phyloP scores from a whole-genome alignment of 2,113 vertebrate species.

The Hyperoodon ampullatus region DNA sequence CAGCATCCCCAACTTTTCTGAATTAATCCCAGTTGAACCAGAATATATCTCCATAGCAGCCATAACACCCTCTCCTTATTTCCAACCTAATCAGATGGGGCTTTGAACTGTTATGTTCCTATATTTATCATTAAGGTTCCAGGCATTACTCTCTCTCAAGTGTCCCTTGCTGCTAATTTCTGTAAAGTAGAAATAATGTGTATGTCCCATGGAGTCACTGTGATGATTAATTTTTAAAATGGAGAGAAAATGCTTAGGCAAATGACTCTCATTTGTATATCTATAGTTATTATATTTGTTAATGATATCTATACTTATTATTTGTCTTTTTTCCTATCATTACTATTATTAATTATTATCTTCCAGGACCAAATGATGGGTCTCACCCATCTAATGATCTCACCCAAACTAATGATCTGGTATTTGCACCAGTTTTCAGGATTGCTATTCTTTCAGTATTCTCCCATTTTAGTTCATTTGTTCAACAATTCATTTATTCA shows the following conservation, averaged over 20 bases:
- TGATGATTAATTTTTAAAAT: slow-evolving; percentile 32
- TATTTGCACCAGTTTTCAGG: neutral
- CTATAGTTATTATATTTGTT: neutral
- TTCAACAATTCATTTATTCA: neutral
- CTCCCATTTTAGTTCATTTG: neutral
- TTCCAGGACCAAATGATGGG: neutral
- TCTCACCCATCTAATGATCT: too few species aligned
- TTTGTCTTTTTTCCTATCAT: neutral
- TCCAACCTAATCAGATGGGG: neutral
- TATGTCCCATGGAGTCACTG: neutral
- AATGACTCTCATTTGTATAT: neutral
- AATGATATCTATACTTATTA: neutral
- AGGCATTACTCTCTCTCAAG: neutral
- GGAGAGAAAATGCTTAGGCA: neutral
- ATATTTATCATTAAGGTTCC: neutral
- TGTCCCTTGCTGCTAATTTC: neutral
- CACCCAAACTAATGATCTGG: neutral
- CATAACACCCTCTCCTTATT: neutral
- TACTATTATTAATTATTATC: neutral
- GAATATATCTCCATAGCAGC: neutral
- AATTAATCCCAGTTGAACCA: slow-evolving; percentile 1
- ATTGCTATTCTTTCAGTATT: neutral
- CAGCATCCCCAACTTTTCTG: neutral
- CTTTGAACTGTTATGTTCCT: neutral
- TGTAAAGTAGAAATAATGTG: neutral